Conservation (phyloP, 2,888 invertebrate species). For the Leptopterna dolabrata region DNA sequence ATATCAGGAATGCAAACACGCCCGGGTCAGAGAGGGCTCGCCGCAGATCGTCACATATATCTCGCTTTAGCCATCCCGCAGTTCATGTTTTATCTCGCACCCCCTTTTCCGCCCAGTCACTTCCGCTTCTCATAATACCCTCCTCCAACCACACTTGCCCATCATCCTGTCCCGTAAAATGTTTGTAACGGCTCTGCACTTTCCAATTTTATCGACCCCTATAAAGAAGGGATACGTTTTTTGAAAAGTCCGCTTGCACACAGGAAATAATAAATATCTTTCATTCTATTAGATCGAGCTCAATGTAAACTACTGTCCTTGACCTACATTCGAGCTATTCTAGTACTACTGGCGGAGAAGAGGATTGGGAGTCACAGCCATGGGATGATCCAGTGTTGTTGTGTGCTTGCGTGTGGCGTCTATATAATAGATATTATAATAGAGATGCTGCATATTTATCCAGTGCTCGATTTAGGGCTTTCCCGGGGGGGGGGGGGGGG, state of each 20-base stretch:
- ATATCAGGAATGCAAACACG: neutral
- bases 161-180: neutral
- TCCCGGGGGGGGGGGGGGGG: no score
- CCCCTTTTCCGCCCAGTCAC: neutral
- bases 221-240: neutral
- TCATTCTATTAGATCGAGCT: no score
- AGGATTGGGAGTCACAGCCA: no score
- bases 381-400: no score
- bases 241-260: neutral
- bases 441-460: no score
- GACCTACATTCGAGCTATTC: no score
- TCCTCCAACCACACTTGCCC: neutral
- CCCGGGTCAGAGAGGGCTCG: neutral
- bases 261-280: neutral
- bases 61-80: neutral
- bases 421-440: no score
- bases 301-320: no score
- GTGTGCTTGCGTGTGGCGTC: no score
- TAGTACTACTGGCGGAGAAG: no score
- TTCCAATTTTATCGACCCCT: neutral
- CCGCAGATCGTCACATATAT: slow-evolving; percentile 2
- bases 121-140: neutral
- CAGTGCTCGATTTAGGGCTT: no score
- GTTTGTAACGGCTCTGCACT: slow-evolving; percentile 2
- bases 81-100: neutral